Percentiles rank a stretch among this genome's conserved stretches.
phyloP scores from a whole-genome alignment of 2,113 vertebrate genomes.

The Upupa epops region DNA sequence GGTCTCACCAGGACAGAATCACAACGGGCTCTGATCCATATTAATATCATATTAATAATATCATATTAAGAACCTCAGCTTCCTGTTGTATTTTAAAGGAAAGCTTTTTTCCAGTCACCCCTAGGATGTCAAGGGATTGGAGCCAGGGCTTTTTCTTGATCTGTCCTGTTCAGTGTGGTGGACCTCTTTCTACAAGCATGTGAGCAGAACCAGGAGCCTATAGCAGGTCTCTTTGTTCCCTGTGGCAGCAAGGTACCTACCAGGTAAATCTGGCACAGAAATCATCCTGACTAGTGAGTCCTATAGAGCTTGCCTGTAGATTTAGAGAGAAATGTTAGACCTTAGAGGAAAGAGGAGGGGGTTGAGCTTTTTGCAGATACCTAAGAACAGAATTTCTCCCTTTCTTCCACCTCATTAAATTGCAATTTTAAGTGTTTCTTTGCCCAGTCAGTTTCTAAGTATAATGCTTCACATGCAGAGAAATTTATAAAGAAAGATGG shows the following conservation, averaged over 20 bases:
- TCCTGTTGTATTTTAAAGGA: background rate
- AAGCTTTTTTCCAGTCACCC: background rate
- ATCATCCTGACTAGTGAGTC: background rate
- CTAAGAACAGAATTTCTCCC: background rate
- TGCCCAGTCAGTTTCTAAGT: background rate
- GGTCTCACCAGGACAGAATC: no score
- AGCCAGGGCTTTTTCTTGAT: background rate
- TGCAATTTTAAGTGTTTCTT: background rate
- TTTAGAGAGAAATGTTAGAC: background rate
- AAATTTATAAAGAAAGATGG: background rate
- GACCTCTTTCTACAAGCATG: background rate
- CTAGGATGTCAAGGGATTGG: background rate
- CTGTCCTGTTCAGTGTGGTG: background rate
- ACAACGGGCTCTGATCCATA: background rate
- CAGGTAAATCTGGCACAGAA: background rate
- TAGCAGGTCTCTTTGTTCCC: background rate
- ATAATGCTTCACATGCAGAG: accelerated
- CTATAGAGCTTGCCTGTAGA: background rate
- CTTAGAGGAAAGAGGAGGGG: background rate
- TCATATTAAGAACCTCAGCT: background rate
- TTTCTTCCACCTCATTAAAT: background rate
- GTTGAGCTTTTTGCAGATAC: background rate
- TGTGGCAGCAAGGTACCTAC: background rate
- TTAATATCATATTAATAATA: no score
- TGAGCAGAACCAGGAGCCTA: background rate